Percentiles rank a stretch among this genome's conserved stretches.
phyloP scores from a whole-genome alignment of 2,888 invertebrate species.

The Electrophaes corylata region DNA sequence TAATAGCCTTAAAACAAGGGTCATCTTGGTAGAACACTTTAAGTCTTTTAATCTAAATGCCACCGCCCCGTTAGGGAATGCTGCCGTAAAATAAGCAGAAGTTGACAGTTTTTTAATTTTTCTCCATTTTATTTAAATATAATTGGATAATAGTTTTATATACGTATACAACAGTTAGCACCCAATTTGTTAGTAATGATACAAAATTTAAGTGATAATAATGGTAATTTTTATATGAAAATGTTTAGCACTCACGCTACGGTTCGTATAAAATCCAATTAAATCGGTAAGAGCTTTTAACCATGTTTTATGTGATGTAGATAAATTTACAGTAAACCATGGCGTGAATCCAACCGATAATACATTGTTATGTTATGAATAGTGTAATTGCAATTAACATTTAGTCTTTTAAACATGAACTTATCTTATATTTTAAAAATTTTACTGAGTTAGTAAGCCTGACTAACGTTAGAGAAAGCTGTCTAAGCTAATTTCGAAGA shows the following conservation, averaged over 20 bases:
- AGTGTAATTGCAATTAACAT: too few species aligned
- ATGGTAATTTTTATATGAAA: background rate
- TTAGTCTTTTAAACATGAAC: too few species aligned
- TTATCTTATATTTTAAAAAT: too few species aligned
- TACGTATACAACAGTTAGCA: background rate
- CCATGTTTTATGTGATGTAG: too few species aligned
- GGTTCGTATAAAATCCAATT: background rate
- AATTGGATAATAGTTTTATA: slow-evolving; percentile 30
- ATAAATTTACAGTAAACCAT: too few species aligned
- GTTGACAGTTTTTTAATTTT: slow-evolving; percentile 33
- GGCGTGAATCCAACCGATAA: background rate
- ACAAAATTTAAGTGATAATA: background rate
- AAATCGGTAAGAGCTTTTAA: background rate
- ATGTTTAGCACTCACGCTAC: background rate
- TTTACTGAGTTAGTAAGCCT: too few species aligned
- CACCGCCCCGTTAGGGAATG: slow-evolving; percentile 38
- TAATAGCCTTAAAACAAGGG: background rate
- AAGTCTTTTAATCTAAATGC: slow-evolving; percentile 42
- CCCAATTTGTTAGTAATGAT: slow-evolving; percentile 1
- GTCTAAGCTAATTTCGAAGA: too few species aligned
- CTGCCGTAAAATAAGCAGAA: slow-evolving; percentile 43
- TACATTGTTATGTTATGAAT: too few species aligned
- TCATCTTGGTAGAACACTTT: background rate
- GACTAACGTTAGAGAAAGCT: too few species aligned
- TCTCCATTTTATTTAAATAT: slow-evolving; percentile 42